Evolutionary conservation across 2,113 vertebrate genomes (phyloP), one percentile per base, ranked within the genome.

Genomic region (Camelus dromedarius): DNA sequence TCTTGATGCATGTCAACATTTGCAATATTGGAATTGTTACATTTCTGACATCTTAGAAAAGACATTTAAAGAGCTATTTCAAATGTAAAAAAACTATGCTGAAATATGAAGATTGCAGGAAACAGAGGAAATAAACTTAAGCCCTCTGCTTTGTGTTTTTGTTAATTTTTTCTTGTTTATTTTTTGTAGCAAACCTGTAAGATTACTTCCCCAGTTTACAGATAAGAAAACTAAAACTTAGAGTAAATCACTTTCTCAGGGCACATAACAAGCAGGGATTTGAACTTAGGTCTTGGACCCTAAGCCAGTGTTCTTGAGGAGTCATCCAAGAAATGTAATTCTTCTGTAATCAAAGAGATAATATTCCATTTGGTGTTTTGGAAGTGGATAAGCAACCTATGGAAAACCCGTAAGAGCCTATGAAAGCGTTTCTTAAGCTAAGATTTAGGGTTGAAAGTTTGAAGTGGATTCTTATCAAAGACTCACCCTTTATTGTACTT

Each of bases 391-490:
- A 90, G 12, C 48, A 91, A 64, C 46, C 67, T 77, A 38, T 85
- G 26, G 67, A 79, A 85, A 75, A 95, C 30, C 76, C 79, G n/a
- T 0, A 46, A 56, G 32, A 67, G 28, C 22, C 22, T 81, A 32
- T 48, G 58, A 58, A 91, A 93, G 93, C 15, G 18, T 35, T 76
- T 77, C 54, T 66, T 80, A 85, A 96, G 42, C 56, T 75, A 81
- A 54, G n/a, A n/a, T 18, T 85, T 35, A 56, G 67, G 42, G 19
- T 48, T 80, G 16, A 56, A 91, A 77, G 19, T 86, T 91, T 90
- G 18, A 91, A 93, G 30, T 96, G 60, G 32, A 69, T 86, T 73
- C 30, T 70, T 86, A 60, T 54, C 73, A 42, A 82, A 77, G 35
- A 62, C 32, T 52, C 35, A n/a, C 7, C 6, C 24, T 24, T 81